Conservation (phyloP, 1,140 invertebrate species). For the Drosophila ficusphila region DNA sequence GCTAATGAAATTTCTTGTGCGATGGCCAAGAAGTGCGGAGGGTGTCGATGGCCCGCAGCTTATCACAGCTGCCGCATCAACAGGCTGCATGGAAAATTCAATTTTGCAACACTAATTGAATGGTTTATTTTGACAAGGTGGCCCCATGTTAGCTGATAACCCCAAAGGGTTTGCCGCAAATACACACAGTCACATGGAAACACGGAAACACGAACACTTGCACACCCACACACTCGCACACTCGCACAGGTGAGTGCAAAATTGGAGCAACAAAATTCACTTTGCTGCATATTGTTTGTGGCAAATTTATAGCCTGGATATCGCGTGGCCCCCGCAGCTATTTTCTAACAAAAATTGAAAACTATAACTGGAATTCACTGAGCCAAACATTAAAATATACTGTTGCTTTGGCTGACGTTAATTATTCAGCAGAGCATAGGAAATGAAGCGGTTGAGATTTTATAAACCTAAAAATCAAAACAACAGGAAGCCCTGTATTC, state of each 20-base stretch:
- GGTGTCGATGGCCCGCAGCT: constrained; percentile 57
- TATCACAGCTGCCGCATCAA: constrained; percentile 72
- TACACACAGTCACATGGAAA: constrained; percentile 15
- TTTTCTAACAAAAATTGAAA: neutral
- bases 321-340: neutral
- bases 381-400: neutral
- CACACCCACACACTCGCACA: too few species aligned
- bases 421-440: too few species aligned
- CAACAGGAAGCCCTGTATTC: too few species aligned
- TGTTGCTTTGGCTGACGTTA: too few species aligned
- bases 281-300: constrained; percentile 33
- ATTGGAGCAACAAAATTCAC: constrained; percentile 38
- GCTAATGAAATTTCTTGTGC: constrained; percentile 73
- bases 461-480: too few species aligned
- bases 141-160: constrained; percentile 63
- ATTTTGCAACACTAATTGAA: constrained; percentile 76
- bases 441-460: too few species aligned
- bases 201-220: too few species aligned
- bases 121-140: constrained; percentile 80
- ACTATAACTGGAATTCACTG: neutral
- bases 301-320: constrained; percentile 30
- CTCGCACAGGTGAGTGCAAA: constrained; percentile 34
- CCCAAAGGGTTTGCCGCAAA: constrained; percentile 47
- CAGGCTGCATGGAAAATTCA: constrained; percentile 77
- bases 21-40: constrained; percentile 4